These are phyloP conservation scores for Gallinago undulata DNA, from an alignment of 2,113 vertebrate species.

Conservation along the genomic window DNA sequence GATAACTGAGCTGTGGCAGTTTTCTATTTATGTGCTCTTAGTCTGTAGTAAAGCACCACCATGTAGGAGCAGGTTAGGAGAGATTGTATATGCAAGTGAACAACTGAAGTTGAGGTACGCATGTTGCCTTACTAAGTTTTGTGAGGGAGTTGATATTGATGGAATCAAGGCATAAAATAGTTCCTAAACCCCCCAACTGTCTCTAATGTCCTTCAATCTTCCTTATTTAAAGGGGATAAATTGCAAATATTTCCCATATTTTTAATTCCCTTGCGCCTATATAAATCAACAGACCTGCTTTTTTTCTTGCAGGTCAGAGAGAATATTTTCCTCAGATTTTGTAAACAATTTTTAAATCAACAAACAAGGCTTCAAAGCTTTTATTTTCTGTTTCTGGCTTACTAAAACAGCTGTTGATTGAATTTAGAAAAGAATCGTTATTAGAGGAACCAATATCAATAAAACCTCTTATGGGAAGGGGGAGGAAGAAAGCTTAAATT, in stretches of 20 bases:
- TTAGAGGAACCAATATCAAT: not conserved
- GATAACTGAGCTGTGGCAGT: not conserved
- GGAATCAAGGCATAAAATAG: not conserved
- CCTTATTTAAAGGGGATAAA: not conserved
- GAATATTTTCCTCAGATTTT: not conserved
- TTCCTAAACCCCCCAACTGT: not conserved
- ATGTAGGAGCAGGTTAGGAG: not conserved
- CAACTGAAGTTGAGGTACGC: not conserved
- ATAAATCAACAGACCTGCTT: not conserved
- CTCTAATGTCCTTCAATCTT: not conserved
- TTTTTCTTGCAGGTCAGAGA: not conserved
- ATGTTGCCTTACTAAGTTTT: not conserved
- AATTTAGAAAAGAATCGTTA: not conserved
- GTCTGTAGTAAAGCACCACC: not conserved
- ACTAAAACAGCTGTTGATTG: not conserved
- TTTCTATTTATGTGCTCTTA: not conserved
- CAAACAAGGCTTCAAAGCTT: not conserved
- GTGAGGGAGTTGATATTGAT: not conserved
- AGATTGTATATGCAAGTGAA: fast-evolving
- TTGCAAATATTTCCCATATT: not conserved
- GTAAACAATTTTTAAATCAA: not conserved
- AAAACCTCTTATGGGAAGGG: not conserved
- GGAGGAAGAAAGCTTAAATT: not conserved
- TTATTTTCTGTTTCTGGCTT: not conserved
- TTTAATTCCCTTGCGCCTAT: not conserved